Evolutionary conservation across 2,113 vertebrate genomes (phyloP).

Genomic region (Climacteris rufus): DNA sequence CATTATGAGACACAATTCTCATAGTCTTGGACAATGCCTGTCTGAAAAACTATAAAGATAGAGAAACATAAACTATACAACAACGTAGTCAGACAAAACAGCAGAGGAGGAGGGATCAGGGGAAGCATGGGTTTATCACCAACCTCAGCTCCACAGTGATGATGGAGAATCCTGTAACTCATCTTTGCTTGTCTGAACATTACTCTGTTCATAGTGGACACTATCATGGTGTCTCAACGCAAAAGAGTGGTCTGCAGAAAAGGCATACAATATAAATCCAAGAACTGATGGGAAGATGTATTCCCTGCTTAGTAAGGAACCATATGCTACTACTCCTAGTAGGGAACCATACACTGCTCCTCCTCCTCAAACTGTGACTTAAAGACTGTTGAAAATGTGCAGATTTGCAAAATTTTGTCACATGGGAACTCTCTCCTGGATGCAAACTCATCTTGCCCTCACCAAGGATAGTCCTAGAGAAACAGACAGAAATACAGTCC

Average conservation of each 20-base stretch:
- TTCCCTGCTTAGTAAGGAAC: not conserved
- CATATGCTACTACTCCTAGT: too few relatives aligned
- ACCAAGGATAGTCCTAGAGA: not conserved
- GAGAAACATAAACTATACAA: not conserved
- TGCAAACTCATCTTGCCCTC: not conserved
- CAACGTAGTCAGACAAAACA: not conserved
- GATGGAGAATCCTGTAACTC: not conserved
- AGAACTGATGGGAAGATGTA: not conserved
- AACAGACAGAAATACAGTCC: not conserved
- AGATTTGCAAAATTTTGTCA: not conserved
- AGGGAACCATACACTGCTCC: not conserved
- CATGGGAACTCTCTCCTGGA: not conserved
- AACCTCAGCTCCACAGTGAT: not conserved
- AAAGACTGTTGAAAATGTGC: rapidly evolving
- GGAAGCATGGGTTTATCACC: not conserved
- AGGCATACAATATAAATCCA: not conserved
- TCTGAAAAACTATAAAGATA: not conserved
- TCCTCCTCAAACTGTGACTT: not conserved
- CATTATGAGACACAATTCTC: not conserved
- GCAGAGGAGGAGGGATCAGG: too few relatives aligned
- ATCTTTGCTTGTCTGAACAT: not conserved
- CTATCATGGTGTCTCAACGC: not conserved
- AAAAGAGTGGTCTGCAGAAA: not conserved
- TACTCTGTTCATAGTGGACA: not conserved
- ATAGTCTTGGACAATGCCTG: not conserved